Percentiles rank a stretch among this genome's conserved stretches.
These are phyloP conservation scores for Lycocerus yunnanus DNA, from an alignment of 2,888 invertebrate genomes.

Conservation along the genomic window DNA sequence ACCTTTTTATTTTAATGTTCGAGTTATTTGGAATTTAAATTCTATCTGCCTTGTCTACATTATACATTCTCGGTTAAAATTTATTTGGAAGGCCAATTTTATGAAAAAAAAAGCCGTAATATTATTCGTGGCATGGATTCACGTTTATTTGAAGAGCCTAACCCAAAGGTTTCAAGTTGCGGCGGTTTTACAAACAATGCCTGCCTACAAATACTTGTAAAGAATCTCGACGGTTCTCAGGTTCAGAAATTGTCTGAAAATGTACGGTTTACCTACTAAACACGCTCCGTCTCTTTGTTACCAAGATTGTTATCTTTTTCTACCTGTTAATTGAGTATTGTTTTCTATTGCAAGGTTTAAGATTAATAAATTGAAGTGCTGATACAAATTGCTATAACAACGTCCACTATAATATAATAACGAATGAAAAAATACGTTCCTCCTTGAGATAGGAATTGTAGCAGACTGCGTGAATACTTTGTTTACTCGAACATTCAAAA, in stretches of 20 bases:
- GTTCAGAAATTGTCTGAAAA: not conserved
- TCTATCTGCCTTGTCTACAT: not conserved
- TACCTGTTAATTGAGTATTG: not conserved
- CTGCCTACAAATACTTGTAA: not conserved
- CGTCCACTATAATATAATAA: not conserved
- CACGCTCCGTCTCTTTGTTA: not conserved
- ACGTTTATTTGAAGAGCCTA: not conserved
- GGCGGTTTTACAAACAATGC: not conserved
- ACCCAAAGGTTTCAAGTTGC: not conserved
- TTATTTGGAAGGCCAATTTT: not conserved
- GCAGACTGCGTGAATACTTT: not conserved
- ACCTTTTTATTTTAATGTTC: not conserved
- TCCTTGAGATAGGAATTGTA: not conserved
- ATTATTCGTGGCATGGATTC: not conserved
- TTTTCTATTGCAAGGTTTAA: not conserved
- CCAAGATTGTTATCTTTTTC: not conserved
- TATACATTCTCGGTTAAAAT: not conserved
- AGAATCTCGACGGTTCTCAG: not conserved
- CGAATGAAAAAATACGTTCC: not conserved
- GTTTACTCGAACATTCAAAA: not conserved
- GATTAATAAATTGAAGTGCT: not conserved
- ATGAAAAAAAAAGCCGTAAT: not conserved
- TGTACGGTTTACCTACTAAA: not conserved
- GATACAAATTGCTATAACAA: not conserved
- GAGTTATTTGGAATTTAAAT: not conserved